Evolutionary conservation across 2,888 invertebrate genomes (phyloP).

Genomic region (Himalopsyche kuldschensis): DNA sequence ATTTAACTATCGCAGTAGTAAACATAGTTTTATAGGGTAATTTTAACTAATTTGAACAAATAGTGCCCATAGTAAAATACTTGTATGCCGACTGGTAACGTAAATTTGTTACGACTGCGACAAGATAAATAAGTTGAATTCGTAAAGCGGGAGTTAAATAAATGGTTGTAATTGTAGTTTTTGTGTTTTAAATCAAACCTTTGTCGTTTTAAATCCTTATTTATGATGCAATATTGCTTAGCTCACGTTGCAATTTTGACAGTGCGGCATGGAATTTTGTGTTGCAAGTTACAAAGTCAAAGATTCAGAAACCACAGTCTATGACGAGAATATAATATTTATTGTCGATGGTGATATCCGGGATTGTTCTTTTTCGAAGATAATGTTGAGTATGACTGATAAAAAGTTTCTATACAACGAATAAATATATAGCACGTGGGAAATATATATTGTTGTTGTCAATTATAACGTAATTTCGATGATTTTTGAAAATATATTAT

Average conservation of each 20-base stretch:
- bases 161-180: neutral
- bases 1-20: too few relatives aligned
- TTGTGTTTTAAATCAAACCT: neutral
- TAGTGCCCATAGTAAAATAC: neutral
- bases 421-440: too few relatives aligned
- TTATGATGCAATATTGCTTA: neutral
- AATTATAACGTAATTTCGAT: too few relatives aligned
- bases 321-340: neutral
- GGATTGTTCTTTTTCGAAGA: neutral
- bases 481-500: too few relatives aligned
- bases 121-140: neutral
- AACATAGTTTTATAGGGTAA: neutral
- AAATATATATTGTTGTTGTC: too few relatives aligned
- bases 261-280: conserved; percentile 1
- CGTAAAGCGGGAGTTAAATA: neutral
- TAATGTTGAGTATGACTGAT: too few relatives aligned
- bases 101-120: neutral
- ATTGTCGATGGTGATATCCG: neutral
- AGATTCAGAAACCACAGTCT: neutral
- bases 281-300: neutral
- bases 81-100: neutral
- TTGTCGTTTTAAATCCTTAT: conserved; percentile 1
- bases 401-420: too few relatives aligned
- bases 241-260: conserved; percentile 5
- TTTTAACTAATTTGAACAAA: neutral